Conservation (phyloP, 2,113 vertebrate species). For the Chaetodon auriga region DNA sequence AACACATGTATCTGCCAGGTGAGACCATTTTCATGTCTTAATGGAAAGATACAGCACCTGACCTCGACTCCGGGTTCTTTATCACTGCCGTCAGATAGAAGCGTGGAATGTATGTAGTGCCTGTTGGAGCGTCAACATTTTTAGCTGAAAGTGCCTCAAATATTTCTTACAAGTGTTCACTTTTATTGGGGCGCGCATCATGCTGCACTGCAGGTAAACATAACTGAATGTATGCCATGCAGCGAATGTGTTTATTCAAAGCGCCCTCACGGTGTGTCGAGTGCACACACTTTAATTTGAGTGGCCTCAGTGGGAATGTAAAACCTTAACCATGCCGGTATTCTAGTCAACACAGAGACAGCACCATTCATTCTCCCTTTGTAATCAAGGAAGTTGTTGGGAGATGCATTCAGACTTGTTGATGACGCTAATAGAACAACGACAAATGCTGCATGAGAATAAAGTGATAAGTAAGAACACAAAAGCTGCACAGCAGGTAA, state of each 20-base stretch:
- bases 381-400: neutral
- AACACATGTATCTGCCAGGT: conserved; percentile 90
- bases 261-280: neutral
- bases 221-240: neutral
- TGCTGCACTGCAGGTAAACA: conserved; percentile 3
- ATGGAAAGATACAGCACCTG: neutral
- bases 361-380: neutral
- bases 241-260: neutral
- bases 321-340: neutral
- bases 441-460: neutral
- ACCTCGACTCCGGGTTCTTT: neutral
- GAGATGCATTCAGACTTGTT: neutral
- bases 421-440: neutral
- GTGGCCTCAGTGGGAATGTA: neutral
- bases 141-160: neutral
- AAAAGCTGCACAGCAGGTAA: neutral
- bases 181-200: neutral
- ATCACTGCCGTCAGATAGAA: neutral
- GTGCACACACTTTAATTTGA: neutral
- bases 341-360: neutral
- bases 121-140: neutral
- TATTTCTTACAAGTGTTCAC: conserved; percentile 15
- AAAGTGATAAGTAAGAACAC: neutral
- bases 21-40: conserved; percentile 67
- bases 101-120: neutral